Base-by-base conservation (phyloP, 1,140 invertebrate species). In the Drosophila simulans region DNA sequence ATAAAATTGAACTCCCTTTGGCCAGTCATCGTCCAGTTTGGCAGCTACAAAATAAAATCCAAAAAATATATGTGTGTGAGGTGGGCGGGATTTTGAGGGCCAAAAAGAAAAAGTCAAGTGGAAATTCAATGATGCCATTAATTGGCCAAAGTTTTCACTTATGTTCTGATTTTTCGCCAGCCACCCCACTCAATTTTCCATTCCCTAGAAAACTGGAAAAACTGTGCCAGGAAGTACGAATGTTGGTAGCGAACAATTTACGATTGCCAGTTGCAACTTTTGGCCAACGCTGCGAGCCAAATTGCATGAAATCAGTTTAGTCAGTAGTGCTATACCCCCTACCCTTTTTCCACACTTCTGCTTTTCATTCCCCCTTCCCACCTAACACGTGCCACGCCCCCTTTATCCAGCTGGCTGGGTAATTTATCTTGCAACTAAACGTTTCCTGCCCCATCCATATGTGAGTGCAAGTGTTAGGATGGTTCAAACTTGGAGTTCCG, bases 81-180 rank as follows among this genome's bases (percentile, higher is more conserved):
- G 31, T 10, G 13, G 60, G 5, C n/a, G 22, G 7, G 31, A 34
- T 51, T 51, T 51, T 22, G 48, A 27, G 4, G 22, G 49, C 25
- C 34, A 68, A 56, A 70, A 57, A 70, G 60, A 88, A 89, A 89
- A 89, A 89, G 80, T 89, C 77, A 89, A 85, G 85, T 83, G 85
- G 85, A 90, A 91, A 91, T 80, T 91, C 84, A 91, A 89, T 91
- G 88, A 91, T 91, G 88, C 89, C 89, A 91, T 91, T 91, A 91
- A 91, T 91, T 91, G 89, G 89, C 89, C 89, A 91, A 91, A 89
- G 83, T 86, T 91, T 91, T 89, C 85, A 89, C 85, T 89, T 89
- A 89, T 89, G 83, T 66, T 88, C 84, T 88, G 83, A 86, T 86
- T 86, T 86, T 88, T 88, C 65, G 65, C 56, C 68, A 60, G 8